Evolutionary conservation across 2,888 invertebrate genomes (phyloP).

Genomic region (Harpagoxenus sublaevis): DNA sequence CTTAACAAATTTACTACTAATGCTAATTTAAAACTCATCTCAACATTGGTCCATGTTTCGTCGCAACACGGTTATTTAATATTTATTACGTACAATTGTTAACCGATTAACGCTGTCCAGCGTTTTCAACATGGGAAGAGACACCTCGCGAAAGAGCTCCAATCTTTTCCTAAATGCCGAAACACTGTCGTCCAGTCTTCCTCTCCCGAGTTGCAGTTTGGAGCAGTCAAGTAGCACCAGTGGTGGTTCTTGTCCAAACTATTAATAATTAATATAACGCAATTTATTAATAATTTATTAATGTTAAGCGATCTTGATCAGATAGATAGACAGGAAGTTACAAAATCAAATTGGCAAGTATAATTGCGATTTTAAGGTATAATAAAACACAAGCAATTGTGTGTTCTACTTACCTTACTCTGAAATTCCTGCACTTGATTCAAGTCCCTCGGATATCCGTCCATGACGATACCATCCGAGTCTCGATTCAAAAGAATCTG

Average conservation of each 20-base stretch:
- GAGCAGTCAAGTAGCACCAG: conserved; percentile 96
- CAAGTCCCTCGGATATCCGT: conserved; percentile 97
- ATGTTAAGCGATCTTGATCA: background rate
- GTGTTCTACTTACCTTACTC: conserved; percentile 92
- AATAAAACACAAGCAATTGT: background rate
- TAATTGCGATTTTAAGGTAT: background rate
- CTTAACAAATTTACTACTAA: background rate
- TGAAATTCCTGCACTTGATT: conserved; percentile 96
- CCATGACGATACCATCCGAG: conserved; percentile 93
- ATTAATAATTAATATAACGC: conserved; percentile 77
- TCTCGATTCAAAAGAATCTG: conserved; percentile 87
- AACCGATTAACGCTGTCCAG: conserved; percentile 94
- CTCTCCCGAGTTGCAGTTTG: conserved; percentile 94
- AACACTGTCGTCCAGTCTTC: conserved; percentile 94
- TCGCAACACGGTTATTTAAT: background rate
- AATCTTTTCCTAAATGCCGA: conserved; percentile 94
- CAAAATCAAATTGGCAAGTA: background rate
- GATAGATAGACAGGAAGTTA: background rate
- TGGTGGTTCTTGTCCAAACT: conserved; percentile 93
- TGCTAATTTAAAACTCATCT: conserved; percentile 9
- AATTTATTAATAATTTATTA: conserved; percentile 18
- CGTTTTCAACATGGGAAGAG: conserved; percentile 95
- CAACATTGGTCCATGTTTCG: background rate
- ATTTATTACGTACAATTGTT: conserved; percentile 91
- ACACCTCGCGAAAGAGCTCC: conserved; percentile 95